Evolutionary conservation across 2,888 invertebrate species (phyloP), one percentile per base, ranked within the genome.

Genomic region (Meganola albula): DNA sequence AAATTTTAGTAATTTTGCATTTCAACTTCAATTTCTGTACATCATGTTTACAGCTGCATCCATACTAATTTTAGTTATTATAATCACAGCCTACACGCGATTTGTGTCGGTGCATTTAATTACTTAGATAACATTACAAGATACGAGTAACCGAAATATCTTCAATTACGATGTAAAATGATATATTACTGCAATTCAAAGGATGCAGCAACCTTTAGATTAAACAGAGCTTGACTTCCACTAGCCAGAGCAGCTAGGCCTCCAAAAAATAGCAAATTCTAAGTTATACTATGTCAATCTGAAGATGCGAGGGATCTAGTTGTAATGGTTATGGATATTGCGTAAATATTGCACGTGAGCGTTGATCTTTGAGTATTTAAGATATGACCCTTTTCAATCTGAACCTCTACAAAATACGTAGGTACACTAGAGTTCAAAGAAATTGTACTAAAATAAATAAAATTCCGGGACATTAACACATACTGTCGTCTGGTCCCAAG

Each of bases 171-270:
- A 33, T 44, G 38, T 28, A 30, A 43, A 41, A 53, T 51, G 37
- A 48, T 48, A 38, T 30, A 51, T 53, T 48, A 47, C 45, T 37
- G 29, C 40, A 42, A 46, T 49, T 46, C 46, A 58, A 65, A 76
- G 74, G 74, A 74, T 72, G 55, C 53, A 54, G 44, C 63, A 63
- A 61, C 71, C 73, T 68, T 53, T 31, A 49, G 63, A 53, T 3
- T 47, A 69, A 75, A 48, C 70, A 76, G 75, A 74, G 58, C 75
- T 68, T 48, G 44, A 67, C 72, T 27, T 34, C 36, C 25, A 33
- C 32, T 31, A 34, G 48, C 64, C 58, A 60, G 4, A 29, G 13
- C 43, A 41, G 11, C 0, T 9, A 44, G 61, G 63, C 16, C 63
- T 40, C 32, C 44, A 4, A 20, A 20, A 2, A 7, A 20, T 20